These are phyloP conservation scores for Macroglossus sobrinus DNA, from an alignment of 2,113 vertebrate genomes.

Conservation along the genomic window DNA sequence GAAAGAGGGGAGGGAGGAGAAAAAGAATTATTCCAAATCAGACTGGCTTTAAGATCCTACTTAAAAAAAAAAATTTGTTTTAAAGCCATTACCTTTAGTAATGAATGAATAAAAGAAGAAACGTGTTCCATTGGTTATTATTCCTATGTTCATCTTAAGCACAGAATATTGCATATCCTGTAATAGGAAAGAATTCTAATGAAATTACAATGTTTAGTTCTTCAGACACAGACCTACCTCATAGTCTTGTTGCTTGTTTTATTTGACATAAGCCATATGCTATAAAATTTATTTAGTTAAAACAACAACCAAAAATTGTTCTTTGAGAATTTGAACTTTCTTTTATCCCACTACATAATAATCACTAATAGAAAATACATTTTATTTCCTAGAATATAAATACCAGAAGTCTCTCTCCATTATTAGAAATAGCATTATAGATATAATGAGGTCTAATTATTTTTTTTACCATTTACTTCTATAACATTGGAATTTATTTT, in stretches of 20 bases:
- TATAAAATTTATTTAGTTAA: constrained; percentile 4
- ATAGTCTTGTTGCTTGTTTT: neutral
- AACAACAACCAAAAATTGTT: neutral
- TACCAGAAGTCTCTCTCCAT: constrained; percentile 19
- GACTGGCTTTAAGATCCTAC: constrained; percentile 58
- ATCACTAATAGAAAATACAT: constrained; percentile 24
- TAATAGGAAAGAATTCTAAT: constrained; percentile 64
- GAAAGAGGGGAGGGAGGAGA: neutral
- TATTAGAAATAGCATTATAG: neutral
- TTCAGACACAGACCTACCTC: constrained; percentile 28
- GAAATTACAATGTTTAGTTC: constrained; percentile 60
- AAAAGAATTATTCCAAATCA: constrained; percentile 54
- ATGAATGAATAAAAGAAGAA: constrained; percentile 25
- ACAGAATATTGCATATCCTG: constrained; percentile 52
- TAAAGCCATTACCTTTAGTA: constrained; percentile 51
- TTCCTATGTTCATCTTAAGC: constrained; percentile 69
- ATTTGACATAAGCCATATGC: constrained; percentile 6
- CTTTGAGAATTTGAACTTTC: constrained; percentile 28
- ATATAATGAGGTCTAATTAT: neutral
- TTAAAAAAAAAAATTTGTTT: constrained; percentile 10
- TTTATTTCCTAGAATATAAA: neutral
- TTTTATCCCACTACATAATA: neutral
- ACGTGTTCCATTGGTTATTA: neutral
- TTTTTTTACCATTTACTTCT: neutral
- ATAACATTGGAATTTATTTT: constrained; percentile 8